Percentiles rank a stretch among this genome's conserved stretches.
phyloP scores from a whole-genome alignment of 2,113 vertebrate genomes.

The Gobius niger region DNA sequence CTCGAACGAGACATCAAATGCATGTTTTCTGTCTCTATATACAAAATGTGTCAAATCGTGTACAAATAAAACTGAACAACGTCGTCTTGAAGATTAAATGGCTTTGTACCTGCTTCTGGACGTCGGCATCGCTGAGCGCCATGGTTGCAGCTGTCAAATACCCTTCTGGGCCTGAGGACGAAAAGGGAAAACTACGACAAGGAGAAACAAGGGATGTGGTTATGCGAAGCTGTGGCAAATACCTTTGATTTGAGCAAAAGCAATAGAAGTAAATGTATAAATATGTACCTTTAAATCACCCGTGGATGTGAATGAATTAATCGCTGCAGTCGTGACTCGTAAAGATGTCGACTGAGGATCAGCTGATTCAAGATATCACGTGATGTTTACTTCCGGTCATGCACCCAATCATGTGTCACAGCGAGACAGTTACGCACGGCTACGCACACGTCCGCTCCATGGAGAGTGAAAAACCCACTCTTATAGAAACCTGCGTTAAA shows the following conservation, averaged over 20 bases:
- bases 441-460: too few relatives aligned
- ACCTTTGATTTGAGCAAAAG: accelerated
- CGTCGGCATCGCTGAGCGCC: slow-evolving; percentile 98
- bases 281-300: slow-evolving; percentile 46
- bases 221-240: accelerated
- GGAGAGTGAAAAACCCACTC: too few relatives aligned
- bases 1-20: background rate
- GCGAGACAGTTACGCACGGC: background rate
- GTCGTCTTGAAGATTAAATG: slow-evolving; percentile 34
- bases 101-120: slow-evolving; percentile 91
- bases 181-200: background rate
- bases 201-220: background rate
- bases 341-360: slow-evolving; percentile 71
- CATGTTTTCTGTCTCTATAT: background rate
- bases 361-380: slow-evolving; percentile 74
- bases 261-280: accelerated
- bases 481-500: too few relatives aligned
- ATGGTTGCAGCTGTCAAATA: slow-evolving; percentile 70
- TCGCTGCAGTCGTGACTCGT: slow-evolving; percentile 64
- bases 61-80: too few relatives aligned
- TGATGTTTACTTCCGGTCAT: slow-evolving; percentile 70
- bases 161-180: slow-evolving; percentile 45
- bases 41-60: accelerated
- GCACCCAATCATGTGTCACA: slow-evolving; percentile 42
- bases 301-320: slow-evolving; percentile 44